Evolutionary conservation across 2,888 invertebrate species (phyloP), one percentile per base, ranked within the genome.

Genomic region (Scaptomyza reducta): DNA sequence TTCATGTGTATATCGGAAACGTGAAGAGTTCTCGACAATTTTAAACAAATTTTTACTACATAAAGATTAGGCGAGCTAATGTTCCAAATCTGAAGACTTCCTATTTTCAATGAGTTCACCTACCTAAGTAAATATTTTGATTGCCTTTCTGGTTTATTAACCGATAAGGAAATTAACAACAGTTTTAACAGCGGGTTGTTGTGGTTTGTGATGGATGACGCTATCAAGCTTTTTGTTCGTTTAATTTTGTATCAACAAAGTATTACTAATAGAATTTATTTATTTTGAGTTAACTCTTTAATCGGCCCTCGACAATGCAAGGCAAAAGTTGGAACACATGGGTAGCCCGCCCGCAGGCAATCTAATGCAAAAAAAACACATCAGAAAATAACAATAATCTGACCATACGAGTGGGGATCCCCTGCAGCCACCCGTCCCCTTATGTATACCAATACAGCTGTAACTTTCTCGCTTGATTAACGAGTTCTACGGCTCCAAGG

Each of bases 381-480:
- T 2, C 42, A 35, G 38, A 63, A 46, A 47, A 51, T 45, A 62
- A 62, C 55, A 71, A 79, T 59, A 73, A 50, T 61, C 64, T 63
- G 27, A 16, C 40, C 14, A 56, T 54, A 54, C 51, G 16, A 44
- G 47, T 47, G 60, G 55, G 46, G 33, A 29, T 38, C 57, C 41
- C 22, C 45, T 13, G 38, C 42, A 31, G 29, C n/a, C 22, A 55
- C 45, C 10, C 45, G 31, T 44, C 35, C 56, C 61, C 62, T 56
- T 18, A 14, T 18, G 5, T 14, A 14, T 33, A n/a, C 35, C n/a
- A 64, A 22, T 44, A 18, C 33, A 53, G 49, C 64, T 63, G 73
- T 74, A 87, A 90, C 89, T 90, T 89, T 89, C 90, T 89, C 88
- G 80, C 76, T 88, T 89, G 89, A 89, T 84, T 89, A 82, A 86